Evolutionary conservation across 1,140 invertebrate species (phyloP), one percentile per base, ranked within the genome.

Genomic region (Globodera rostochiensis): DNA sequence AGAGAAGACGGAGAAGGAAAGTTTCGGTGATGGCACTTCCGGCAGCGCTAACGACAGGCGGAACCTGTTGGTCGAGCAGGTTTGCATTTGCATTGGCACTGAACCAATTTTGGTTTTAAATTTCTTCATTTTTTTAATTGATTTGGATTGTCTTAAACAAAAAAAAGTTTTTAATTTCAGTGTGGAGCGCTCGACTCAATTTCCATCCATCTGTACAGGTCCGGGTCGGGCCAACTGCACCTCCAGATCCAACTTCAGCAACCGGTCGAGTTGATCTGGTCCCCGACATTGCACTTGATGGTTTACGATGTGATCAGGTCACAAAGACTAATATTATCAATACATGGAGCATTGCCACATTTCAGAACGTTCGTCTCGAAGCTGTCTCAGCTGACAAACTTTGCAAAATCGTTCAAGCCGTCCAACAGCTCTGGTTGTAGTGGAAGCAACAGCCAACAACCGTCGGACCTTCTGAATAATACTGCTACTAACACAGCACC

Each of bases 191-290:
- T 88, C 71, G 87, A 81, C 49, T 57, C 70, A 60, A 19, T 86
- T 9, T 25, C 82, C 36, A 25, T 88, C 6, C 70, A 60, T 64
- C 47, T 80, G 9, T 53, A 45, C 46, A 45, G 50, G 46, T 57
- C 53, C 50, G 15, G 60, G 47, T 21, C 49, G 15, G 53, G 53
- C 9, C 25, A 57, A 60, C 50, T 73, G 19, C 79, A 79, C 36
- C 57, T 86, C 15, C 47, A 76, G 21, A 64, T 75, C 13, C 49
- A 77, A 47, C 75, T 83, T 50, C 82, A 88, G 69, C 74, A 70
- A 53, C 73, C 81, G 19, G 60, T 88, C 45, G 79, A 84, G 25
- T 60, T 87, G 19, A 77, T 66, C 64, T 87, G 86, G 86, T 87
- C 86, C 7, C 78, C 86, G 19, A 53, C 82, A 3, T 74, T 64